Percentiles rank a stretch among this genome's conserved stretches.
phyloP scores from a whole-genome alignment of 2,888 invertebrate species.

The Plebejus argus region DNA sequence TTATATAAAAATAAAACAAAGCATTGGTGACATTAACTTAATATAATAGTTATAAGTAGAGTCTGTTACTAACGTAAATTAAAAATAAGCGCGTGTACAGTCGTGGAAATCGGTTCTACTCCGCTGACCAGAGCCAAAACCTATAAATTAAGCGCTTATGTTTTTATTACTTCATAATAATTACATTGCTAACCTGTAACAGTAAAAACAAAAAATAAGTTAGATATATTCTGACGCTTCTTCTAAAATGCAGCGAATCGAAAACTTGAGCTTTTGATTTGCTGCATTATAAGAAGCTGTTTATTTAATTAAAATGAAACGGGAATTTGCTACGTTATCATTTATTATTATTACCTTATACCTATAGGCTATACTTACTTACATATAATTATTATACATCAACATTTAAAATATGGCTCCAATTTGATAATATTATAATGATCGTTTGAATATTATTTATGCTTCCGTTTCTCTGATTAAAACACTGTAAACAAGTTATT shows the following conservation, averaged over 20 bases:
- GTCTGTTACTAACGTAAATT: no score
- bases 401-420: neutral
- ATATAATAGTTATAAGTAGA: no score
- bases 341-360: no score
- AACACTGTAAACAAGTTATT: neutral
- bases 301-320: neutral
- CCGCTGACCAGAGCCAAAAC: neutral
- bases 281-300: no score
- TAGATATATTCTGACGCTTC: no score
- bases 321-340: neutral
- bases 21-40: no score
- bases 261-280: no score
- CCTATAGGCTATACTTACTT: no score
- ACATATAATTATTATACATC: neutral
- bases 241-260: no score
- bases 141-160: slow-evolving; percentile 1
- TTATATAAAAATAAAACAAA: no score
- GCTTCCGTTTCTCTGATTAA: neutral
- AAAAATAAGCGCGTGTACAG: neutral
- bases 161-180: neutral
- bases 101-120: neutral
- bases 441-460: neutral
- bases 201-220: no score
- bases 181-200: no score
- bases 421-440: neutral